These are phyloP conservation scores for Ruditapes philippinarum DNA, from an alignment of 1,140 invertebrate species.

Conservation along the genomic window DNA sequence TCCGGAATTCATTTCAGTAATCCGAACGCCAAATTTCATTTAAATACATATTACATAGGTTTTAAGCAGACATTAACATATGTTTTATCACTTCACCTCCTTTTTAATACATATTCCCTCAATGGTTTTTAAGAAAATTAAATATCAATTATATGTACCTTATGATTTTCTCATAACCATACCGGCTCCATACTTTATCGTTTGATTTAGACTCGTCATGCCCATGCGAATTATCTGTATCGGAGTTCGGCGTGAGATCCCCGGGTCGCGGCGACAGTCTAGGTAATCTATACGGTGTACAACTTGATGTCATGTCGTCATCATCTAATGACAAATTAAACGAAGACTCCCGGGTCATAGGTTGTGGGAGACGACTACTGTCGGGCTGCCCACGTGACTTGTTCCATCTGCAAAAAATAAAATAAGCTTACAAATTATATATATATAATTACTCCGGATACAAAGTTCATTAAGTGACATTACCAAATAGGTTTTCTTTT, in stretches of 20 bases:
- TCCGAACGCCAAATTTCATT: too few species aligned
- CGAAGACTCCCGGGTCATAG: slow-evolving; percentile 25
- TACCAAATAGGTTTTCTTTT: too few species aligned
- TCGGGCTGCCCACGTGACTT: slow-evolving; percentile 56
- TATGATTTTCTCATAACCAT: slow-evolving; percentile 66
- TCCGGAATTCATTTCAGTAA: too few species aligned
- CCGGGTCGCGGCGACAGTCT: slow-evolving; percentile 43
- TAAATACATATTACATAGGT: too few species aligned
- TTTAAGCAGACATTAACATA: too few species aligned
- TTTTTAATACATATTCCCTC: too few species aligned
- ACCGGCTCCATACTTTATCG: slow-evolving; percentile 63
- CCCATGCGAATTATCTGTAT: not conserved
- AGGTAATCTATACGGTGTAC: slow-evolving; percentile 55
- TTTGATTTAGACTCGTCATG: slow-evolving; percentile 33
- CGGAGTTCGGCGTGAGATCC: not conserved
- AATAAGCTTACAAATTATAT: too few species aligned
- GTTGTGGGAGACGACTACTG: not conserved
- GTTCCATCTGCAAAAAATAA: slow-evolving; percentile 62
- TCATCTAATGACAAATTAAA: slow-evolving; percentile 36
- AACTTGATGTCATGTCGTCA: slow-evolving; percentile 21
- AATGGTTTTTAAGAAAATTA: too few species aligned
- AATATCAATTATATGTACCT: too few species aligned
- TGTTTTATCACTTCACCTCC: too few species aligned
- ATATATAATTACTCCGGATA: too few species aligned
- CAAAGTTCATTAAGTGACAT: too few species aligned